Evolutionary conservation across 1,140 invertebrate species (phyloP), one percentile per base, ranked within the genome.

Genomic region (Drosophila kepulauana): DNA sequence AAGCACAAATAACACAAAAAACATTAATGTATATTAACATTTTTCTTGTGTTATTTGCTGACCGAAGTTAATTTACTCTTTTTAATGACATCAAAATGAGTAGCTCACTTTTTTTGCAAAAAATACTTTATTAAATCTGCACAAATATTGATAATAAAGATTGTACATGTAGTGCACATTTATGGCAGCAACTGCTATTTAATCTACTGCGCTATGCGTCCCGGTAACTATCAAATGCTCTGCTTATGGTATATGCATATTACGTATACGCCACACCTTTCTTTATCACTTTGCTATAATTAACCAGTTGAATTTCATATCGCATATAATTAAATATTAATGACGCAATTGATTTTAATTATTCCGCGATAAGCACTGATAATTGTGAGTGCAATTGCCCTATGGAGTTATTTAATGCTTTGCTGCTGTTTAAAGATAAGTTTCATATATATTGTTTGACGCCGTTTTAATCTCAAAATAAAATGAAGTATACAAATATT

Each of bases 31-130:
- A 33, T 25, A n/a, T 54, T 33, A 30, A 52, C 49, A 52, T 52
- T 30, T 54, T 35, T 35, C 13, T 15, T 7, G 6, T 1, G 33
- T 33, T 54, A 35, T 35, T 54, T 54, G 51, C 49, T 52, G 28
- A 16, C 8, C 49, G 49, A n/a, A 30, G 49, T 52, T 52, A 52
- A 52, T 52, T 52, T 33, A 3, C 49, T 52, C 28, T 52, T 30
- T 28, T 52, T 54, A n/a, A 15, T 33, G 28, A 6, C 11, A 13
- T 16, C 25, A 52, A 52, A 33, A 11, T 10, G 3, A 30, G n/a
- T 1, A n/a, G 28, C 13, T 54, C 13, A 54, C 10, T 54, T 15
- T 54, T 33, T 13, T 15, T 35, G n/a, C 6, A 33, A 13, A 0
- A 1, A 1, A 33, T 15, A 30, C n/a, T 54, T 33, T 28, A 25